Conservation (phyloP, 2,888 invertebrate genomes). For the Helobdella robusta region DNA sequence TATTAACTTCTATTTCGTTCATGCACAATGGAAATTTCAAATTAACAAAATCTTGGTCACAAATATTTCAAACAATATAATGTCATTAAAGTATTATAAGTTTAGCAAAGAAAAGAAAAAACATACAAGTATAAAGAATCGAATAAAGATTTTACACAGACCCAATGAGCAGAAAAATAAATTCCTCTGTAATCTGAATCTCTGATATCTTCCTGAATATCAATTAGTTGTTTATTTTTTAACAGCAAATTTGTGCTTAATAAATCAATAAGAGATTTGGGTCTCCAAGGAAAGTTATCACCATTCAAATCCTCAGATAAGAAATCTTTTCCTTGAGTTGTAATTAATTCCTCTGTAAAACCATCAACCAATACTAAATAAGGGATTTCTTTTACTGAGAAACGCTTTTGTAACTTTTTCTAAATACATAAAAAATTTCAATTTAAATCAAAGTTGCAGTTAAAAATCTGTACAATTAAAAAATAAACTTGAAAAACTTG, state of each 20-base stretch:
- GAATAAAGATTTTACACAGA: constrained; percentile 49
- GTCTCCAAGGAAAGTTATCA: constrained; percentile 67
- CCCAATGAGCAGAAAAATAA: constrained; percentile 83
- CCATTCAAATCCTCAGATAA: constrained; percentile 64
- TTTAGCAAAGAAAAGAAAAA: background rate
- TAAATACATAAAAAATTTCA: constrained; percentile 42
- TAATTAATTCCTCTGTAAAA: constrained; percentile 61
- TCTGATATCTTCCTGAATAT: constrained; percentile 38
- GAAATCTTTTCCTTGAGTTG: constrained; percentile 57
- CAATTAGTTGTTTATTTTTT: constrained; percentile 43
- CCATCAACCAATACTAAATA: constrained; percentile 63
- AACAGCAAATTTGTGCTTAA: constrained; percentile 26
- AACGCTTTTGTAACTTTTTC: constrained; percentile 67
- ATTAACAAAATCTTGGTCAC: background rate
- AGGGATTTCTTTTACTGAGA: constrained; percentile 68
- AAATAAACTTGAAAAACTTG: background rate
- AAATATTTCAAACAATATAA: background rate
- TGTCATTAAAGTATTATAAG: background rate
- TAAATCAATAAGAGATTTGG: constrained; percentile 56
- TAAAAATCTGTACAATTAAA: background rate
- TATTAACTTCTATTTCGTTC: background rate
- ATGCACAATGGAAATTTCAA: background rate
- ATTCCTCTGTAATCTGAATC: constrained; percentile 65
- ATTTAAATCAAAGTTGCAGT: background rate
- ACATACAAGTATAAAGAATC: background rate